phyloP scores from a whole-genome alignment of 2,888 invertebrate species.

The Odontocolon sp. region DNA sequence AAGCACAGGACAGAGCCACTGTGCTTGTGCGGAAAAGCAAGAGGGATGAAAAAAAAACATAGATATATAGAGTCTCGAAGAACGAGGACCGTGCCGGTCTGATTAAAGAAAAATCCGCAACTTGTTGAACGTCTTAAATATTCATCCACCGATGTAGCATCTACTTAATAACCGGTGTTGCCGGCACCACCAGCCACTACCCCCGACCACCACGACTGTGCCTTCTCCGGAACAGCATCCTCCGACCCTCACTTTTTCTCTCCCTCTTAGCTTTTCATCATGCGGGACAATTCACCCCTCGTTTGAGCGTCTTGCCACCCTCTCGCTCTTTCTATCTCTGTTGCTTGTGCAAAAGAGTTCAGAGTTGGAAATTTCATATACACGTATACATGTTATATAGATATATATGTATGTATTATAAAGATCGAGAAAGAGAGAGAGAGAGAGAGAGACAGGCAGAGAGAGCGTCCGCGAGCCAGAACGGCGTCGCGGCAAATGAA shows the following conservation, averaged over 20 bases:
- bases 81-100: constrained; percentile 50
- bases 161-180: constrained; percentile 79
- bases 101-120: constrained; percentile 79
- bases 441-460: background rate
- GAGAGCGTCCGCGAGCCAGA: constrained; percentile 11
- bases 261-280: constrained; percentile 8
- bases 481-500: constrained; percentile 71
- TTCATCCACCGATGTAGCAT: constrained; percentile 79
- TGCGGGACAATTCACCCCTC: constrained; percentile 5
- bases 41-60: constrained; percentile 16
- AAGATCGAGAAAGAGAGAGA: background rate
- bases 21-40: constrained; percentile 6
- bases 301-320: constrained; percentile 41
- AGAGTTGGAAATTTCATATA: background rate
- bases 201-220: constrained; percentile 11
- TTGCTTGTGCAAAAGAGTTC: constrained; percentile 14
- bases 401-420: constrained; percentile 2
- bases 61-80: constrained; percentile 18
- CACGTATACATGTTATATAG: background rate
- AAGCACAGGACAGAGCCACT: constrained; percentile 60
- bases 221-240: constrained; percentile 60
- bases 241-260: constrained; percentile 60
- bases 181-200: constrained; percentile 69
- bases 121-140: constrained; percentile 81
- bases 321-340: constrained; percentile 39